These are phyloP conservation scores for Zaprionus taronus DNA, from an alignment of 1,140 invertebrate species.

Conservation along the genomic window DNA sequence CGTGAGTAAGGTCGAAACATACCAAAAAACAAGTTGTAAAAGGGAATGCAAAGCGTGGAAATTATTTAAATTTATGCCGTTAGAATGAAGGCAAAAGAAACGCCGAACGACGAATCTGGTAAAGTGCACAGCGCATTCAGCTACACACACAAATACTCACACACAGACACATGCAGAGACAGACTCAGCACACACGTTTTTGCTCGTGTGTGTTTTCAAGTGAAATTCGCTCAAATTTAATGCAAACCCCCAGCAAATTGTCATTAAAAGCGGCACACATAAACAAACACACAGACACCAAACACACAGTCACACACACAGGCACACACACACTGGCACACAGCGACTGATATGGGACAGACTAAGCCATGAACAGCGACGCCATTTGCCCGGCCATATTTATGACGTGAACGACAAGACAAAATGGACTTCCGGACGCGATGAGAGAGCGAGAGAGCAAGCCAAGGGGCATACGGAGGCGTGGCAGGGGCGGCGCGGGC, in stretches of 20 bases:
- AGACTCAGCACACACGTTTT: not conserved
- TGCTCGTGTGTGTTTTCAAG: slow-evolving; percentile 62
- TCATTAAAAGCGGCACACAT: slow-evolving; percentile 74
- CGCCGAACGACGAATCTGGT: slow-evolving; percentile 11
- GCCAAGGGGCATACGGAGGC: no score
- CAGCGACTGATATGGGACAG: slow-evolving; percentile 15
- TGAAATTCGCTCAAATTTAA: slow-evolving; percentile 74
- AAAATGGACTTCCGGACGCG: slow-evolving; percentile 76
- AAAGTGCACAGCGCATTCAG: slow-evolving; percentile 21
- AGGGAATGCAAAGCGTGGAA: slow-evolving; percentile 58
- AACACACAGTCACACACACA: slow-evolving; percentile 7
- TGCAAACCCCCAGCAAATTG: slow-evolving; percentile 79
- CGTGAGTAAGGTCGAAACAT: slow-evolving; percentile 17
- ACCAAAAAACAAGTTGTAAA: slow-evolving; percentile 45
- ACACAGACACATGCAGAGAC: not conserved
- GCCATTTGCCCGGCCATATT: slow-evolving; percentile 74
- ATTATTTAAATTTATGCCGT: slow-evolving; percentile 77
- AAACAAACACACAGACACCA: slow-evolving; percentile 44
- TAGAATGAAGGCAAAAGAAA: slow-evolving; percentile 33
- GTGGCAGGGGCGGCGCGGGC: not conserved
- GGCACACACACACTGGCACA: slow-evolving; percentile 1
- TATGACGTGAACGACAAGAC: slow-evolving; percentile 83
- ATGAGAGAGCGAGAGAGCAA: slow-evolving; percentile 6
- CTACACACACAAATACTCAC: slow-evolving; percentile 7
- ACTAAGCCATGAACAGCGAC: slow-evolving; percentile 69